phyloP scores from a whole-genome alignment of 2,888 invertebrate genomes.

The Luffia ferchaultella region DNA sequence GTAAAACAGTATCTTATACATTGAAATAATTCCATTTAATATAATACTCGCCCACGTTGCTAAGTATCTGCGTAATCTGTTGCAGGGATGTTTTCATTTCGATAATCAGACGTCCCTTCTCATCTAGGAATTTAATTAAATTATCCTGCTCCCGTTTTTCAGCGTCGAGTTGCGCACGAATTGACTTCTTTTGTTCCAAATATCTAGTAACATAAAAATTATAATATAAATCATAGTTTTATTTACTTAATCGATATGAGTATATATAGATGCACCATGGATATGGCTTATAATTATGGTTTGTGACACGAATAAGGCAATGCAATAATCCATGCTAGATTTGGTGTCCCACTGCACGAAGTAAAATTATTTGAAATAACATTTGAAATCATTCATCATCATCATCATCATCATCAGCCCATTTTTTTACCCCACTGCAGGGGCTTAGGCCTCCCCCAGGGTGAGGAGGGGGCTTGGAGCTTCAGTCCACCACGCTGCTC shows the following conservation, averaged over 20 bases:
- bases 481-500: too few species aligned
- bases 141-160: conserved; percentile 45
- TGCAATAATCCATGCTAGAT: too few species aligned
- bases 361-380: too few species aligned
- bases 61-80: conserved; percentile 62
- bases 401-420: too few species aligned
- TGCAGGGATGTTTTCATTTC: conserved; percentile 66
- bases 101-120: conserved; percentile 59
- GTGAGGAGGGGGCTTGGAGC: too few species aligned
- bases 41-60: conserved; percentile 39
- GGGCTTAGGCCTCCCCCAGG: too few species aligned
- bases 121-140: conserved; percentile 41
- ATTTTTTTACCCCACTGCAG: too few species aligned
- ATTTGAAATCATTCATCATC: too few species aligned
- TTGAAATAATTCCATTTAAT: too few species aligned
- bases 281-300: too few species aligned
- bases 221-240: neutral
- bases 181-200: conserved; percentile 45
- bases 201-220: conserved; percentile 35
- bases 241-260: neutral
- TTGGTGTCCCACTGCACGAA: too few species aligned
- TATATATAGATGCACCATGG: neutral
- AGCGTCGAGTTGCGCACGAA: conserved; percentile 44
- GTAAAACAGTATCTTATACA: conserved; percentile 4
- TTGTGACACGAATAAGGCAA: too few species aligned